Evolutionary conservation across 2,113 vertebrate species (phyloP), one percentile per base, ranked within the genome.

Genomic region (Aldabrachelys gigantea): DNA sequence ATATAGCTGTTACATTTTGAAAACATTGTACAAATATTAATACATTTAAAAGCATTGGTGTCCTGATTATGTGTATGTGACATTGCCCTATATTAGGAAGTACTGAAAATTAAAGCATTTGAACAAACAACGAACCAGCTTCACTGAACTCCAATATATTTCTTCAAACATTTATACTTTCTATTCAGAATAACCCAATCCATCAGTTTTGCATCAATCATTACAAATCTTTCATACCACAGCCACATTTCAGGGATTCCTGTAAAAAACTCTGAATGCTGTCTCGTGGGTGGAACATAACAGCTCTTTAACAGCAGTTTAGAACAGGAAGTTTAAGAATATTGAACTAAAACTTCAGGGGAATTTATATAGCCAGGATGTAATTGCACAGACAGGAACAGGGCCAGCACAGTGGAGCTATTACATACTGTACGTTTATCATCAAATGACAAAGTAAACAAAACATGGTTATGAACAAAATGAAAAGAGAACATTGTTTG

Each of bases 391-490:
- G 88, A 76, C 94, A 91, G 89, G 83, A 96, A 91, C 8, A 1
- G 10, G 19, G 87, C 91, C 87, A 93, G 79, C 69, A 59, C 78
- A 85, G 88, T 89, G 94, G 10, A 10, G 65, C 35, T 82, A 82
- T 89, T 62, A 96, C 31, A 53, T 59, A 38, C 83, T 79, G 85
- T 80, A 90, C 76, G 59, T 35, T 88, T 92, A 82, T 17, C 56
- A 82, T 88, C 69, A 96, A 90, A 80, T 41, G 78, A 91, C 44
- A 84, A 82, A 82, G 52, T 54, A 92, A 88, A 88, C 89, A 94
- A 81, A 62, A 62, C 29, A 62, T 62, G 27, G 12, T 31, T 62
- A 62, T 31, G 57, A 62, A 62, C 65, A 69, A 69, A 69, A 69
- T 69, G 17, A n/a, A 84, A 89, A 31, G n/a, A 78, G 41, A 90